These are phyloP conservation scores for Brachionus asplanchnoidis DNA, from an alignment of 1,140 invertebrate genomes.

Conservation along the genomic window DNA sequence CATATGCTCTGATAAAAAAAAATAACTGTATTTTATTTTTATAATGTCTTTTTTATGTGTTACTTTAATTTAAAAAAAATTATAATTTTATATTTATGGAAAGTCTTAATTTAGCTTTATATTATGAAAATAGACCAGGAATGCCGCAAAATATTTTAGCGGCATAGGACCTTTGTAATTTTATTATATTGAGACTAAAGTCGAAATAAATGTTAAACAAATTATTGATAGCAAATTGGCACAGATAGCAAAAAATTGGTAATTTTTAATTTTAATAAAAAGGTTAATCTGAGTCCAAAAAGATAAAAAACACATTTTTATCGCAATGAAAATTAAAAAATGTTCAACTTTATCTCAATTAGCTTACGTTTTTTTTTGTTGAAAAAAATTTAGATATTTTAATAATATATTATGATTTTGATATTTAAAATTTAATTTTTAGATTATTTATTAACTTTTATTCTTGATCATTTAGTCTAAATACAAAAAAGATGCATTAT, in stretches of 20 bases:
- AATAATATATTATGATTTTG: background rate
- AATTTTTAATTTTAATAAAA: background rate
- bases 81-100: background rate
- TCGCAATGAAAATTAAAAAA: background rate
- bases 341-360: background rate
- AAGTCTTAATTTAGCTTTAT: background rate
- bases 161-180: background rate
- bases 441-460: background rate
- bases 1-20: background rate
- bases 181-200: background rate
- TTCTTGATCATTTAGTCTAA: background rate
- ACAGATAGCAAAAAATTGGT: background rate
- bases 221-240: background rate
- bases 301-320: background rate
- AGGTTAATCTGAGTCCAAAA: background rate
- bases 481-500: background rate
- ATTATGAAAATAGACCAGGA: no score
- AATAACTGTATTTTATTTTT: background rate
- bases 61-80: background rate
- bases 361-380: background rate
- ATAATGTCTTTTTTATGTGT: background rate
- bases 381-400: background rate
- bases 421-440: background rate
- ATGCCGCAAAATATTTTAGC: no score
- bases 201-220: background rate